These are phyloP conservation scores for Astreopora myriophthalma DNA, from an alignment of 64 coral and sea anemone genomes.

Conservation along the genomic window DNA sequence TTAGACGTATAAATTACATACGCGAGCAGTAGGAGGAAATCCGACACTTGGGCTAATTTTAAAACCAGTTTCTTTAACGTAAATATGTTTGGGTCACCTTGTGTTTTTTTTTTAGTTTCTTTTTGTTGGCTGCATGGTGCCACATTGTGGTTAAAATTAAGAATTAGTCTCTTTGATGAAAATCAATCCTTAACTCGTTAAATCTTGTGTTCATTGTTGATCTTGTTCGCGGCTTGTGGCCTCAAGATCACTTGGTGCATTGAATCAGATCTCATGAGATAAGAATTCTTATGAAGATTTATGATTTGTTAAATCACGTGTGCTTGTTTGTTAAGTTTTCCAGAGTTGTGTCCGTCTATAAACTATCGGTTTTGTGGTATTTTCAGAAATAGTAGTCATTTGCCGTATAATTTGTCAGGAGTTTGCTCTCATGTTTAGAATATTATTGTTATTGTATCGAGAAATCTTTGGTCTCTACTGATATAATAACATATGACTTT, in stretches of 20 bases:
- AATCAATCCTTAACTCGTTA: not conserved
- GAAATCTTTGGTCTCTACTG: too few relatives aligned
- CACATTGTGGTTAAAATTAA: not conserved
- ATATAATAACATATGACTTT: too few relatives aligned
- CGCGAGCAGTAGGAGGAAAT: not conserved
- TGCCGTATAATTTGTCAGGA: too few relatives aligned
- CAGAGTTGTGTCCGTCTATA: too few relatives aligned
- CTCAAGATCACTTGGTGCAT: not conserved
- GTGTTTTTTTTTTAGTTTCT: constrained; percentile 3
- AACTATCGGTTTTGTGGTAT: too few relatives aligned
- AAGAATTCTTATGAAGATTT: too few relatives aligned
- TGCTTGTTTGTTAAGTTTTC: too few relatives aligned
- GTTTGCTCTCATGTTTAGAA: too few relatives aligned
- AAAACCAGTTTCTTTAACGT: not conserved
- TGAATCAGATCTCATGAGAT: too few relatives aligned
- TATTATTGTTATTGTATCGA: too few relatives aligned
- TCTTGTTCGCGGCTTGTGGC: constrained; percentile 7
- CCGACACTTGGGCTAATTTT: not conserved
- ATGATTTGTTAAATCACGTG: too few relatives aligned
- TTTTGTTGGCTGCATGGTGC: constrained; percentile 12
- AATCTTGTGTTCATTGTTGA: constrained; percentile 7
- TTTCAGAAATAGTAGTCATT: too few relatives aligned
- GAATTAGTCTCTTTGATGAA: not conserved
- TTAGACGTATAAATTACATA: not conserved
- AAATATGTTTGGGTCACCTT: constrained; percentile 18